Evolutionary conservation across 2,888 invertebrate species (phyloP).

Genomic region (Pinctada fucata): DNA sequence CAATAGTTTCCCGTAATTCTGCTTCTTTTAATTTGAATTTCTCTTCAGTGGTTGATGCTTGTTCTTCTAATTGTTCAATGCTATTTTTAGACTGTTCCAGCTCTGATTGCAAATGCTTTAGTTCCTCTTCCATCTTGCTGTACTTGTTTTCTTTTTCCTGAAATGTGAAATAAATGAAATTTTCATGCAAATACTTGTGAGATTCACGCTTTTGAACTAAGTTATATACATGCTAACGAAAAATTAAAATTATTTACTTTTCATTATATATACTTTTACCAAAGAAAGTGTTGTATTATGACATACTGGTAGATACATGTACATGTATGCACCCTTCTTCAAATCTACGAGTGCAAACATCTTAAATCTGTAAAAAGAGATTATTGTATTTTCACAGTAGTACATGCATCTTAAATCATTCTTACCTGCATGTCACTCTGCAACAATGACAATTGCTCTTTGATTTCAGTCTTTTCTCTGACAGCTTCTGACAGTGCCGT

Average conservation of each 20-base stretch:
- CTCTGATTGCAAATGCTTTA: slow-evolving; percentile 27
- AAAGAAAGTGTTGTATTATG: no score
- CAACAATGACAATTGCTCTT: neutral
- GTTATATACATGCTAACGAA: no score
- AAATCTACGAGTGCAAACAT: slow-evolving; percentile 19
- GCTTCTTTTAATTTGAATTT: slow-evolving; percentile 27
- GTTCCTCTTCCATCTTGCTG: slow-evolving; percentile 35
- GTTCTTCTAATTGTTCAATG: no score
- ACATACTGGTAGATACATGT: neutral
- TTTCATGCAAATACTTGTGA: no score
- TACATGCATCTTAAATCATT: slow-evolving; percentile 30
- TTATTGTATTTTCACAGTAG: no score
- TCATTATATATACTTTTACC: no score
- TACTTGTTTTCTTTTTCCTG: slow-evolving; percentile 34
- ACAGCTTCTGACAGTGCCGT: slow-evolving; percentile 38
- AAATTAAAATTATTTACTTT: no score
- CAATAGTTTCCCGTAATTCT: slow-evolving; percentile 22
- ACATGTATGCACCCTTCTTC: slow-evolving; percentile 37
- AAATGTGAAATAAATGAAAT: no score
- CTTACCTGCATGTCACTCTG: slow-evolving; percentile 18
- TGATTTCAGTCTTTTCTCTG: slow-evolving; percentile 7
- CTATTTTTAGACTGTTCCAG: slow-evolving; percentile 16
- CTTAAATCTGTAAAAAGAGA: slow-evolving; percentile 20
- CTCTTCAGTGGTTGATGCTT: no score
- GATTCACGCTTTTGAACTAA: no score